Evolutionary conservation across 2,113 vertebrate genomes (phyloP), one percentile per base, ranked within the genome.

Genomic region (Ariopsis seemanni): DNA sequence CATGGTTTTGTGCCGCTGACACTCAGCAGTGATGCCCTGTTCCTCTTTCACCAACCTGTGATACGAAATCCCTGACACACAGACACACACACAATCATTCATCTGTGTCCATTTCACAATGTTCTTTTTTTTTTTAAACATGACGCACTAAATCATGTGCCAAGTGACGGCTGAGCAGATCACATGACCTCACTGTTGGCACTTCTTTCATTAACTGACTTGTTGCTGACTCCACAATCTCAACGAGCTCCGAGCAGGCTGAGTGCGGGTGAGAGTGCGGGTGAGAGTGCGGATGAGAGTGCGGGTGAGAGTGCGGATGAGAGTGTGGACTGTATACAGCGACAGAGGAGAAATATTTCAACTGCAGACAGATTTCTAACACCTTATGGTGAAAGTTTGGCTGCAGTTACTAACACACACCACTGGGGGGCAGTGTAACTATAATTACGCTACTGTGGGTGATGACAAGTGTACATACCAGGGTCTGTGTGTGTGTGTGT

Each of bases 31-130:
- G 55, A 99, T 93, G 12, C 96, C 97, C 89, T 99, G 98, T 89
- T 99, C 98, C 0, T 97, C 96, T 90, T 96, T 96, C 89, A 99
- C 97, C 90, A 99, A 92, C 82, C 97, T 95, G 93, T 99, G 97
- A 93, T 96, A 99, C 7, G 97, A 96, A 94, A 99, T 97, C 27
- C 98, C 98, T 99, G 50, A 10, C 58, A 88, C 55, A 82, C 48
- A 88, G 27, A 67, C 12, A 72, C 67, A 89, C 81, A 80, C 83
- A 62, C 63, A 27, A 72, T 7, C 20, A 79, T 78, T 79, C 14
- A 69, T 15, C 22, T 1, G 12, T 27, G 48, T 84, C 60, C 6
- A 55, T 57, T 50, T 52, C 72, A 75, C 72, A 52, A 75, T 52
- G 72, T 22, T 75, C 42, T 42, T 22, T 18, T 75, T 83, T 52